These are phyloP conservation scores for Peromyscus nudipes DNA, from an alignment of 2,797 vertebrate species.

Conservation along the genomic window DNA sequence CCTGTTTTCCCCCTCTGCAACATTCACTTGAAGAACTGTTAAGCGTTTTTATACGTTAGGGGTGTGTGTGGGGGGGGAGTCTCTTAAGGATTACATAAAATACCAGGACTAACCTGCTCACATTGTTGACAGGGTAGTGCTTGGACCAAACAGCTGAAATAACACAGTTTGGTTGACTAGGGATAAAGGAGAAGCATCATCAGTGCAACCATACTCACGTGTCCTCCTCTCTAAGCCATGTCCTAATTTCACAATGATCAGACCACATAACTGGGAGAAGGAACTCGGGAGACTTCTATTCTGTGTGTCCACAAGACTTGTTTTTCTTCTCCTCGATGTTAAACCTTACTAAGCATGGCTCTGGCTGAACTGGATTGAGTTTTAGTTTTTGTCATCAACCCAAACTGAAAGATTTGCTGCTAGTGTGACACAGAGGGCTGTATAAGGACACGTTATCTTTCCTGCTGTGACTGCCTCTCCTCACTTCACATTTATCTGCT, in stretches of 20 bases:
- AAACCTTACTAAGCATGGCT: neutral
- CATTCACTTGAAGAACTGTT: neutral
- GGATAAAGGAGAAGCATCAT: neutral
- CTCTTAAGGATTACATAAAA: neutral
- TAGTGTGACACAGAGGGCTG: neutral
- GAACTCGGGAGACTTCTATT: neutral
- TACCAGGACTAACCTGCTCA: neutral
- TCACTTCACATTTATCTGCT: neutral
- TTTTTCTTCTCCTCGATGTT: neutral
- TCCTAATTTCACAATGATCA: neutral
- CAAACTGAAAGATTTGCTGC: neutral
- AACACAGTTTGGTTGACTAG: neutral
- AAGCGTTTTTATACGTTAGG: neutral
- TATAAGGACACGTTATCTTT: neutral
- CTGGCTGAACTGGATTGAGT: neutral
- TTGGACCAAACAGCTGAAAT: neutral
- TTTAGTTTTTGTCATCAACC: neutral
- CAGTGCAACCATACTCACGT: rapidly evolving
- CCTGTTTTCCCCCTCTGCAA: neutral
- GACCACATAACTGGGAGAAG: rapidly evolving
- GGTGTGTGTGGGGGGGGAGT: neutral
- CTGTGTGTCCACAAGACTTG: rapidly evolving
- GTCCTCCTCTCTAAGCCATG: neutral
- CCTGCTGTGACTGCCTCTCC: neutral
- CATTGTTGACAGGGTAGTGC: neutral